Evolutionary conservation across 2,888 invertebrate genomes (phyloP).

Genomic region (Drosophila nigricruria): DNA sequence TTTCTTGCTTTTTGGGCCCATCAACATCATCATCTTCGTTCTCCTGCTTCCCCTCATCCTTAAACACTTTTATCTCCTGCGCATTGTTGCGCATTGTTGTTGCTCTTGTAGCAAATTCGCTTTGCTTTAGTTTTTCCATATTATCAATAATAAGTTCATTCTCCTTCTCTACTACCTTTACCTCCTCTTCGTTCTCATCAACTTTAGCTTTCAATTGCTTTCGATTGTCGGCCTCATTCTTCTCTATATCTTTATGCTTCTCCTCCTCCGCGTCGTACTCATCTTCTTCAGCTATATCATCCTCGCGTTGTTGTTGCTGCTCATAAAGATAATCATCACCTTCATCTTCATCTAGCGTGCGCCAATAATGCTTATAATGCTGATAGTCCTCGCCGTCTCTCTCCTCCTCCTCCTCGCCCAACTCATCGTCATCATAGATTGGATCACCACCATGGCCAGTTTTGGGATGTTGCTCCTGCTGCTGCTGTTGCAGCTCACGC

Average conservation of each 20-base stretch:
- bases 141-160: slow-evolving; percentile 68
- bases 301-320: slow-evolving; percentile 67
- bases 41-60: slow-evolving; percentile 23
- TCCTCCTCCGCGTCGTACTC: slow-evolving; percentile 48
- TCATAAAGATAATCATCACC: slow-evolving; percentile 73
- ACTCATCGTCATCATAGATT: slow-evolving; percentile 31
- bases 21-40: slow-evolving; percentile 61
- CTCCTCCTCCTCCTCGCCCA: slow-evolving; percentile 27
- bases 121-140: slow-evolving; percentile 66
- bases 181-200: slow-evolving; percentile 38
- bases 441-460: slow-evolving; percentile 31
- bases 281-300: slow-evolving; percentile 69
- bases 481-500: slow-evolving; percentile 55
- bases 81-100: slow-evolving; percentile 70
- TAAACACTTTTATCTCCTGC: slow-evolving; percentile 51
- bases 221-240: slow-evolving; percentile 58
- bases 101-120: slow-evolving; percentile 68
- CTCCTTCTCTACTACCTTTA: slow-evolving; percentile 20
- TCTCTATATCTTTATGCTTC: slow-evolving; percentile 16
- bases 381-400: slow-evolving; percentile 61
- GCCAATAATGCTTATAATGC: slow-evolving; percentile 70
- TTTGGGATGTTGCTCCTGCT: slow-evolving; percentile 41
- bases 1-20: slow-evolving; percentile 59
- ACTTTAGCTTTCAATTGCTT: slow-evolving; percentile 54
- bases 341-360: slow-evolving; percentile 72